These are phyloP conservation scores for Lagocephalus sceleratus DNA, from an alignment of 2,797 vertebrate genomes.

Conservation along the genomic window DNA sequence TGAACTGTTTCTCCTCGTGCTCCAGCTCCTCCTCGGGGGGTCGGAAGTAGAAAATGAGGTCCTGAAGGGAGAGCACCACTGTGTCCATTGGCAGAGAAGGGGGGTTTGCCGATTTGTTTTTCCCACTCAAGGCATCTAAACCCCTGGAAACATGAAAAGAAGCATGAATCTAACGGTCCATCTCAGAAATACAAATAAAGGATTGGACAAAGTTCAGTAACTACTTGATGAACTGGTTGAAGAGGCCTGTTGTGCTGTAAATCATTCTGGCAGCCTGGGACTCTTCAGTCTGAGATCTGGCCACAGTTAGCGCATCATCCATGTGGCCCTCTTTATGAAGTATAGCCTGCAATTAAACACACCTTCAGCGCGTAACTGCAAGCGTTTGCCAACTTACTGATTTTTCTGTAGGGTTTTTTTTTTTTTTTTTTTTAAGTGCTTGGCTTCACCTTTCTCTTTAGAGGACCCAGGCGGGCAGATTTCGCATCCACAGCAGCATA, in stretches of 20 bases:
- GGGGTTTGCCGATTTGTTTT: constrained; percentile 80
- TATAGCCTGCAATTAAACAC: constrained; percentile 77
- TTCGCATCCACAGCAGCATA: constrained; percentile 90
- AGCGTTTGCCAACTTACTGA: background rate
- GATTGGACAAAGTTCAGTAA: constrained; percentile 1
- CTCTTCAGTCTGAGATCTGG: constrained; percentile 88
- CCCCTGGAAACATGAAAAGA: constrained; percentile 65
- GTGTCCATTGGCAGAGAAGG: constrained; percentile 83
- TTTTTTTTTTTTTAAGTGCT: background rate
- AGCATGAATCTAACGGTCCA: background rate
- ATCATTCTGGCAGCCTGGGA: constrained; percentile 93
- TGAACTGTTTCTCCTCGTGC: constrained; percentile 91
- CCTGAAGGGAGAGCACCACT: constrained; percentile 87
- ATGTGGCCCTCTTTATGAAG: constrained; percentile 95
- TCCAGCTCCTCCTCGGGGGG: constrained; percentile 89
- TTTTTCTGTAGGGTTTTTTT: background rate
- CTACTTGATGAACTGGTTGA: constrained; percentile 91
- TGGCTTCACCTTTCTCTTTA: constrained; percentile 85
- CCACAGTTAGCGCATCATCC: constrained; percentile 89
- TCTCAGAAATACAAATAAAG: background rate
- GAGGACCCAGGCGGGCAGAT: constrained; percentile 84
- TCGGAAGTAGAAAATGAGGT: constrained; percentile 91
- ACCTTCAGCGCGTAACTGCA: no score
- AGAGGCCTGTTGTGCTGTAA: constrained; percentile 87
- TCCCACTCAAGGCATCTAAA: constrained; percentile 86